Base-by-base conservation (phyloP, 2,888 invertebrate species). In the Frankliniella fusca region DNA sequence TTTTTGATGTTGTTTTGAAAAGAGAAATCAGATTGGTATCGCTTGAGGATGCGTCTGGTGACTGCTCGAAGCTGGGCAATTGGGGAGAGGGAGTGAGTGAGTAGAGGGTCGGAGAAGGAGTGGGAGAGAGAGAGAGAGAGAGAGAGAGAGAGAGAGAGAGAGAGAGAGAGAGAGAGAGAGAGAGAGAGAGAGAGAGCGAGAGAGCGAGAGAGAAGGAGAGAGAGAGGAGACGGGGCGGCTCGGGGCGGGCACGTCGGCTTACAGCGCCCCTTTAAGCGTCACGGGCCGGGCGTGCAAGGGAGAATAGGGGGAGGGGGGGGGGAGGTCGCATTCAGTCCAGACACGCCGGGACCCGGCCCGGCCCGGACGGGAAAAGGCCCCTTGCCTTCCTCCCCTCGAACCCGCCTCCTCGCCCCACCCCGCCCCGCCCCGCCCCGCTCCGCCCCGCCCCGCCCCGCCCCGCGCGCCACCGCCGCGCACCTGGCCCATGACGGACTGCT, bases 401-500 rank as follows among this genome's bases (percentile, higher is more conserved):
- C 38, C 38, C 38, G 38, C n/a, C n/a, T n/a, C n/a, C n/a, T n/a
- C n/a, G n/a, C n/a, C n/a, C n/a, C n/a, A n/a, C 38, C 38, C 38
- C 38, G 38, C 38, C 38, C 38, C 38, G 38, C 38, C 38, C 38
- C 38, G 38, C 38, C 38, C 38, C 54, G 54, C 54, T 15, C 54
- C 54, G 15, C 54, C 20, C n/a, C n/a, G 38, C 38, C 38, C 38
- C 38, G 38, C 38, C 38, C 38, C 38, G 38, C 38, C 38, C 38
- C 38, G 38, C 38, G 3, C 38, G 15, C 15, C 54, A 11, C 54
- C 54, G 15, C 54, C 20, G 12, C 70, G 70, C 70, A 76, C 70
- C 70, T 70, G 70, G 70, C 70, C 70, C 70, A 76, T 76, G 70
- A 76, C 70, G 70, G 70, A 76, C 70, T 27, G 2, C 70, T 2